phyloP scores from a whole-genome alignment of 2,113 vertebrate genomes.

The Sylvietta virens region DNA sequence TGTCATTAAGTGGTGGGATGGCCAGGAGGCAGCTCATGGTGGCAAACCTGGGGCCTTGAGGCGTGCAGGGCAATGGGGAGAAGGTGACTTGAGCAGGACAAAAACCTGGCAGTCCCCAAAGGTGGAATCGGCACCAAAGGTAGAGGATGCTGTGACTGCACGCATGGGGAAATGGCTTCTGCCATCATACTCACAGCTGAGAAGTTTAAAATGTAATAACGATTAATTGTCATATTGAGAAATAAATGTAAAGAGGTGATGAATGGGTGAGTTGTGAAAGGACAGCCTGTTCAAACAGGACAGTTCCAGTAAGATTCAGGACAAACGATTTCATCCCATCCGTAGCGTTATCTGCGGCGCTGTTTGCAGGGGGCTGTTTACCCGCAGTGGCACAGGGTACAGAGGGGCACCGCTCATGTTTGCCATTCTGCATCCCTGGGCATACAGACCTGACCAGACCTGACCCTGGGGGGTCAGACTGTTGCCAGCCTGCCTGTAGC shows the following conservation, averaged over 20 bases:
- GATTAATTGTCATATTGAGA: neutral
- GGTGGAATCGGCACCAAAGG: neutral
- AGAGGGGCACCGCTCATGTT: neutral
- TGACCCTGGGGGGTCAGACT: neutral
- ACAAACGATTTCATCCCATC: neutral
- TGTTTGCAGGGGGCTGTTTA: slow-evolving; percentile 33
- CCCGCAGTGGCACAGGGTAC: neutral
- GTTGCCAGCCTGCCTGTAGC: neutral
- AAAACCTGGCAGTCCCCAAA: neutral
- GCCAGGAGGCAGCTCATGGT: neutral
- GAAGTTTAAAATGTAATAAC: neutral
- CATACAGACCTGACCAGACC: too few relatives aligned
- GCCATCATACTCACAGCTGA: neutral
- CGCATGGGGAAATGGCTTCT: neutral
- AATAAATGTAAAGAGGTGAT: neutral
- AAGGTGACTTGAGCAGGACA: neutral
- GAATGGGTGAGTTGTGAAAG: neutral
- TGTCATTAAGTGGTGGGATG: neutral
- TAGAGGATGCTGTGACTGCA: neutral
- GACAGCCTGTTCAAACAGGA: neutral
- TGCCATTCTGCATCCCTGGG: neutral
- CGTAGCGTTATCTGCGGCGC: neutral
- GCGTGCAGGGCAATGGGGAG: neutral
- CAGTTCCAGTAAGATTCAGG: neutral
- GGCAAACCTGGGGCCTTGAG: fast-evolving